A percentile compares a stretch with the other conserved stretches of the same genome.
phyloP scores from a whole-genome alignment of 2,888 invertebrate genomes.

The Taphrorychus bicolor region DNA sequence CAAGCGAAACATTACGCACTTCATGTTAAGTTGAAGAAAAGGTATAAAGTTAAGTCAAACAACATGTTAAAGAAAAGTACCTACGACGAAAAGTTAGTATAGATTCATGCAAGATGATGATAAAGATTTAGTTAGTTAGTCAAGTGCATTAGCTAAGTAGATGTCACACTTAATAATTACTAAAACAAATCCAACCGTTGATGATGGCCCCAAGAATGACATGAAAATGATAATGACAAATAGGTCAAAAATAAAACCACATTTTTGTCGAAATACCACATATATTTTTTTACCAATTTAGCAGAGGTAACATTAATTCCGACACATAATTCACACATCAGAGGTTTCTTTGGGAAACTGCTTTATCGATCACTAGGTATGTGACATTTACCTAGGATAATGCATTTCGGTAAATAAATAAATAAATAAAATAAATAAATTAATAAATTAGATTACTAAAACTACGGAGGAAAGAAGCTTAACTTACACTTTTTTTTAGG shows the following conservation, averaged over 20 bases:
- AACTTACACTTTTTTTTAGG: background rate
- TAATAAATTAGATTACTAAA: no score
- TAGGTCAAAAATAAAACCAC: slow-evolving; percentile 32
- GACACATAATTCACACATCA: slow-evolving; percentile 6
- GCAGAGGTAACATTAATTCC: slow-evolving; percentile 8
- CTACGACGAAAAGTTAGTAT: no score
- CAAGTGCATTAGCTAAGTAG: slow-evolving; percentile 54
- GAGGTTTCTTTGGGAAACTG: slow-evolving; percentile 8
- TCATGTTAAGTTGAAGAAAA: no score
- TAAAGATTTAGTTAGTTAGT: slow-evolving; percentile 15
- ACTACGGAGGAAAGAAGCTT: background rate
- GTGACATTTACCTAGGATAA: slow-evolving; percentile 61
- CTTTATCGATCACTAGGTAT: slow-evolving; percentile 54
- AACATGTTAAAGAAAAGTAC: no score
- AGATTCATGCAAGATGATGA: slow-evolving; percentile 1
- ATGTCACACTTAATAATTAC: slow-evolving; percentile 53
- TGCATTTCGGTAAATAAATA: slow-evolving; percentile 50
- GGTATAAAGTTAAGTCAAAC: no score
- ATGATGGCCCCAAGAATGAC: no score
- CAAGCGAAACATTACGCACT: no score
- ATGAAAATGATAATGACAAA: background rate
- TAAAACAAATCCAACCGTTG: slow-evolving; percentile 38
- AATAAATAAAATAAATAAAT: slow-evolving; percentile 64
- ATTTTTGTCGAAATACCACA: slow-evolving; percentile 10
- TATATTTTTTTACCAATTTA: slow-evolving; percentile 17